These are phyloP conservation scores for Engystomops pustulosus DNA, from an alignment of 2,113 vertebrate genomes.

Conservation along the genomic window DNA sequence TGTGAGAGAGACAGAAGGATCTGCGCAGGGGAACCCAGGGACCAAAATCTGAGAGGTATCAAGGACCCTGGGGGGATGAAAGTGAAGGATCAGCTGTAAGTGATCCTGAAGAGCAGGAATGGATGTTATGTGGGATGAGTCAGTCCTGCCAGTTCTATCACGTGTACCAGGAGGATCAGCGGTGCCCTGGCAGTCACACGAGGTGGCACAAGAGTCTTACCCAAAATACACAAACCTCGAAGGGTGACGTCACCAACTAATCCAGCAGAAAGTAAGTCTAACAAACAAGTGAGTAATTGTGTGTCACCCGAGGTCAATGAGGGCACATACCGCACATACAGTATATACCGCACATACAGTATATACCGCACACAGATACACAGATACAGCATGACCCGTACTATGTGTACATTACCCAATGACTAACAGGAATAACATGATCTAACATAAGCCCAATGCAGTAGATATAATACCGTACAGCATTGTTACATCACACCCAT, in stretches of 20 bases:
- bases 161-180: background rate
- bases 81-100: too few species aligned
- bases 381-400: too few species aligned
- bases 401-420: background rate
- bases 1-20: background rate
- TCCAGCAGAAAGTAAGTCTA: constrained; percentile 5
- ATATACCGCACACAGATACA: too few species aligned
- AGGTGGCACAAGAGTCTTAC: background rate
- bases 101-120: background rate
- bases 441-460: too few species aligned
- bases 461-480: background rate
- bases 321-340: too few species aligned
- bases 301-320: background rate
- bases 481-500: background rate
- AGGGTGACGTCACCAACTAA: background rate
- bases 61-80: too few species aligned
- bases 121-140: background rate
- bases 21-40: too few species aligned
- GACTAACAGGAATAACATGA: too few species aligned
- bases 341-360: too few species aligned
- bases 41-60: background rate
- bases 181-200: background rate
- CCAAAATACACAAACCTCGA: background rate
- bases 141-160: background rate
- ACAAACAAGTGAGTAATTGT: background rate